Evolutionary conservation across 1,140 invertebrate species (phyloP).

Genomic region (Meloidogyne exigua): DNA sequence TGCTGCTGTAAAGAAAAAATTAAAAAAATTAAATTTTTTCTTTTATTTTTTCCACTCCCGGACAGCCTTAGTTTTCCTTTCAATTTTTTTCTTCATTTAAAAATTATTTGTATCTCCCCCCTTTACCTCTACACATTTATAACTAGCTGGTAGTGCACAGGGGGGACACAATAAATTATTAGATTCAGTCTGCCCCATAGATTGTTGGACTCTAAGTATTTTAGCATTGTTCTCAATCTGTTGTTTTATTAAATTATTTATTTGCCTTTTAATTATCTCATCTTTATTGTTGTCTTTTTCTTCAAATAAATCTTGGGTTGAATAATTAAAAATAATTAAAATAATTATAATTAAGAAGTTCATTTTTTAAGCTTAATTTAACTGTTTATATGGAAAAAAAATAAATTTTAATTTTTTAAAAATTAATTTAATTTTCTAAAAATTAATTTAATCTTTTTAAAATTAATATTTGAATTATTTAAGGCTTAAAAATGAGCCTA

Average conservation of each 20-base stretch:
- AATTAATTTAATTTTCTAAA: no score
- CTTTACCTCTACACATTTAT: no score
- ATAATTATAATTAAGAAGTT: background rate
- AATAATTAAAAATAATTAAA: background rate
- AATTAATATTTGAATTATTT: no score
- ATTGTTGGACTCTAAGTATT: background rate
- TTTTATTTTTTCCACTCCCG: no score
- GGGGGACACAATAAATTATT: background rate
- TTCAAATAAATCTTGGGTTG: background rate
- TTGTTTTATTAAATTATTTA: background rate
- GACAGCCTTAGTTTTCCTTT: no score
- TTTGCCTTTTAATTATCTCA: background rate
- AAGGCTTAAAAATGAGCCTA: no score
- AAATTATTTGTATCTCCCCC: no score
- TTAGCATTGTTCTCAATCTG: background rate
- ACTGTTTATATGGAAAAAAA: no score
- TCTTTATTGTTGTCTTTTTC: background rate
- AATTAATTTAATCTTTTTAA: no score
- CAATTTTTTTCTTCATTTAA: no score
- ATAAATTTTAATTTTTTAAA: no score
- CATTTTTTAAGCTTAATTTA: background rate
- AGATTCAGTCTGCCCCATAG: background rate
- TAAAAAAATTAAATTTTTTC: no score
- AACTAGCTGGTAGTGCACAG: background rate
- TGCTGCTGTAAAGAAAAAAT: slow-evolving; percentile 10